Percentiles rank a stretch among this genome's conserved stretches.
These are phyloP conservation scores for Pegoplata infirma DNA, from an alignment of 2,888 invertebrate genomes.

Conservation along the genomic window DNA sequence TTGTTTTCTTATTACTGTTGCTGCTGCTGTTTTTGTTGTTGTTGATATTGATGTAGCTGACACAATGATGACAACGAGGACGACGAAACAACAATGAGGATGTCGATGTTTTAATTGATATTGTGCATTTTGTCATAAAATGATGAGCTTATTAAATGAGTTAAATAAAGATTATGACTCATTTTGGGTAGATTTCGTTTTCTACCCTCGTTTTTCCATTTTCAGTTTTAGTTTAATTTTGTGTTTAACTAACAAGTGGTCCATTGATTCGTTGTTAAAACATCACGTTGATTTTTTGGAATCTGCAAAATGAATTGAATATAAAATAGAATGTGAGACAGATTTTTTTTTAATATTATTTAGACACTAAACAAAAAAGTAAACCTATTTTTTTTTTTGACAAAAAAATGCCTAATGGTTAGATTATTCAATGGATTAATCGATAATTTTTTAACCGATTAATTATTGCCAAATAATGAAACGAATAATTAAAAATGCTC, in stretches of 20 bases:
- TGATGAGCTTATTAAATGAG: slow-evolving; percentile 45
- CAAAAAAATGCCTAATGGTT: too few species aligned
- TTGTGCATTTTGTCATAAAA: slow-evolving; percentile 57
- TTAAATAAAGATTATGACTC: slow-evolving; percentile 50
- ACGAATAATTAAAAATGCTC: too few species aligned
- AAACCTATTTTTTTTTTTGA: too few species aligned
- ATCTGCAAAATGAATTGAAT: slow-evolving; percentile 26
- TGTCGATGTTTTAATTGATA: slow-evolving; percentile 49
- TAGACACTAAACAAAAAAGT: background rate
- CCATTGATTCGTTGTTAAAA: slow-evolving; percentile 60
- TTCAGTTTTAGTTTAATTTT: background rate
- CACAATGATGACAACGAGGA: slow-evolving; percentile 4
- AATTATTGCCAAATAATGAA: too few species aligned
- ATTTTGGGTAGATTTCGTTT: slow-evolving; percentile 16
- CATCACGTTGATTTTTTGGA: slow-evolving; percentile 50
- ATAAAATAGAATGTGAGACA: background rate
- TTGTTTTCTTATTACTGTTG: slow-evolving; percentile 52
- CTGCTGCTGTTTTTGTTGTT: slow-evolving; percentile 50
- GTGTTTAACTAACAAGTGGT: slow-evolving; percentile 36
- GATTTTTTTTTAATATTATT: background rate
- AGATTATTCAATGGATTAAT: too few species aligned
- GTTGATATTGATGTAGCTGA: slow-evolving; percentile 57
- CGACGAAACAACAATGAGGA: slow-evolving; percentile 19
- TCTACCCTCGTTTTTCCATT: slow-evolving; percentile 7
- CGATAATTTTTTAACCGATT: too few species aligned